Conservation (phyloP, 2,888 invertebrate species). For the Unio delphinus region DNA sequence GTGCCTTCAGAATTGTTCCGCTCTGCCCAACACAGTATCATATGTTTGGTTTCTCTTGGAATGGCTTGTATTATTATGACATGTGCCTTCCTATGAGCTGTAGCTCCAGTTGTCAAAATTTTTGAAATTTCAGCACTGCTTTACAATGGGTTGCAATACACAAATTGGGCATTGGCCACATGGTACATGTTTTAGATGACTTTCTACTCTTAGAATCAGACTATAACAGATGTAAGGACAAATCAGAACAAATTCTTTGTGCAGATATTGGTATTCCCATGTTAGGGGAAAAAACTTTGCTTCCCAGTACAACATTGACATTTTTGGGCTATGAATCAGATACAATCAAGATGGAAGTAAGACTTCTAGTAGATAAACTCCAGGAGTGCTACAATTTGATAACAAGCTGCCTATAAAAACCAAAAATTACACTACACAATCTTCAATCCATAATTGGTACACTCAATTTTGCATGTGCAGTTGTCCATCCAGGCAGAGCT, state of each 20-base stretch:
- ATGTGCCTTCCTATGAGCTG: too few species aligned
- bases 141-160: too few species aligned
- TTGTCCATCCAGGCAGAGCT: constrained; percentile 12
- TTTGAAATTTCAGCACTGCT: too few species aligned
- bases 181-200: too few species aligned
- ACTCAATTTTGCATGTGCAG: constrained; percentile 18
- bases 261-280: constrained; percentile 10
- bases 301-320: constrained; percentile 6
- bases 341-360: constrained; percentile 9
- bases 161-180: too few species aligned
- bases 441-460: constrained; percentile 21
- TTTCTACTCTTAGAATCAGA: too few species aligned
- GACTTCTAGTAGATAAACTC: constrained; percentile 5
- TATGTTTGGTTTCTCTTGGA: too few species aligned
- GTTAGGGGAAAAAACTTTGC: constrained; percentile 12
- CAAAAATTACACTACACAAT: constrained; percentile 11
- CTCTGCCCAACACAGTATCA: too few species aligned
- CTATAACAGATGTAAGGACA: not conserved
- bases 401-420: not conserved
- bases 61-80: too few species aligned
- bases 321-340: constrained; percentile 26
- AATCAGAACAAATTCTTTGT: constrained; percentile 11
- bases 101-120: too few species aligned
- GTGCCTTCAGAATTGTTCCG: too few species aligned
- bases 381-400: constrained; percentile 10